Percentiles rank a stretch among this genome's conserved stretches.
Evolutionary conservation across 1,140 invertebrate species (phyloP).

Genomic region (Bombus sibiricus): DNA sequence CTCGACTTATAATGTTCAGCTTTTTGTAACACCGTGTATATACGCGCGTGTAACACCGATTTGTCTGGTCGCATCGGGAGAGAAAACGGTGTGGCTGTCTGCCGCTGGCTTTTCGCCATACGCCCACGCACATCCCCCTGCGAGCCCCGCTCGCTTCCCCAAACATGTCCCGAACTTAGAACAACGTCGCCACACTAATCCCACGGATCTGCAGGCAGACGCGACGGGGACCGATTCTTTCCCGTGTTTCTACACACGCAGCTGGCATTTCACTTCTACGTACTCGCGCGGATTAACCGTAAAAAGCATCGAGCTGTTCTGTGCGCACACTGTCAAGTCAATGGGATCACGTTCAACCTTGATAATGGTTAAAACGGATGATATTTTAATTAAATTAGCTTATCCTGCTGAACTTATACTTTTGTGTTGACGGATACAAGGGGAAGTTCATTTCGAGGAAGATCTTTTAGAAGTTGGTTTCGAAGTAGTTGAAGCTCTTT

Average conservation of each 20-base stretch:
- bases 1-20: too few species aligned
- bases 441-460: neutral
- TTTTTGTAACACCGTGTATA: neutral
- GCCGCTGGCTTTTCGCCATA: constrained; percentile 68
- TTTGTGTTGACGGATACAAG: neutral
- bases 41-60: constrained; percentile 44
- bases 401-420: neutral
- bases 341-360: neutral
- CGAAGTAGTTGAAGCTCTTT: neutral
- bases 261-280: neutral
- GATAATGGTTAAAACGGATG: neutral
- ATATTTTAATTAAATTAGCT: constrained; percentile 20
- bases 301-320: neutral
- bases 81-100: constrained; percentile 62
- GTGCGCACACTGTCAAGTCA: neutral
- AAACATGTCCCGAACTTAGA: constrained; percentile 64
- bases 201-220: constrained; percentile 57
- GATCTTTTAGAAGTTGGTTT: neutral
- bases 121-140: constrained; percentile 55
- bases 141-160: neutral
- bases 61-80: constrained; percentile 54
- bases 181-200: constrained; percentile 71
- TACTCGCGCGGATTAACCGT: constrained; percentile 50
- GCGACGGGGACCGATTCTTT: constrained; percentile 53
- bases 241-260: constrained; percentile 25